Evolutionary conservation across 2,888 invertebrate genomes (phyloP).

Genomic region (Machimus atricapillus): DNA sequence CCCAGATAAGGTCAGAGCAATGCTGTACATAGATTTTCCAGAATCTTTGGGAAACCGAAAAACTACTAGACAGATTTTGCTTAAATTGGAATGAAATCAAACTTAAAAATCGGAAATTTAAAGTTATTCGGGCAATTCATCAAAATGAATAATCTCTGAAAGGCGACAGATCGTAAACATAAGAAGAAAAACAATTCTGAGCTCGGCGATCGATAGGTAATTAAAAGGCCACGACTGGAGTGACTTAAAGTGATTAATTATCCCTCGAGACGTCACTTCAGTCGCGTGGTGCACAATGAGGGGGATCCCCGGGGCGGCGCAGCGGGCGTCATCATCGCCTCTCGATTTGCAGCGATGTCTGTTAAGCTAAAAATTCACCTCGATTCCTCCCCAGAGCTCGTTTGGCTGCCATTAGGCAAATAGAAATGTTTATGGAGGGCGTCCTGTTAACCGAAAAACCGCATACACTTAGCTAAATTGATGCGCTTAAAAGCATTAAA

Average conservation of each 20-base stretch:
- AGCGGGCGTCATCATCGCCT: background rate
- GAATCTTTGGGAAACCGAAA: too few relatives aligned
- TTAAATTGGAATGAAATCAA: background rate
- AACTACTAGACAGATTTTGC: background rate
- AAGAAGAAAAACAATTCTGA: background rate
- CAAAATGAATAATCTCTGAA: background rate
- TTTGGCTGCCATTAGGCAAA: background rate
- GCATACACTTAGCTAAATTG: conserved; percentile 9
- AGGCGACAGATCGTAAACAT: background rate
- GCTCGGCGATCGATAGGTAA: background rate
- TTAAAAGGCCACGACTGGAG: background rate
- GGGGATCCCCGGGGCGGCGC: background rate
- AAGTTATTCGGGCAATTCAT: background rate
- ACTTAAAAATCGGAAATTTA: background rate
- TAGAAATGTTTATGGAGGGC: background rate
- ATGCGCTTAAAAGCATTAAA: conserved; percentile 17
- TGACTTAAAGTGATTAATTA: background rate
- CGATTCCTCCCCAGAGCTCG: background rate
- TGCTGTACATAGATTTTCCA: too few relatives aligned
- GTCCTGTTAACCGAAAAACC: background rate
- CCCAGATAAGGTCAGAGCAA: too few relatives aligned
- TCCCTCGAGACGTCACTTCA: background rate
- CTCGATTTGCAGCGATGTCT: background rate
- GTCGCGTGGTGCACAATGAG: background rate
- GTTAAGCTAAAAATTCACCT: background rate